phyloP scores from a whole-genome alignment of 2,888 invertebrate species.

The Serripes groenlandicus region DNA sequence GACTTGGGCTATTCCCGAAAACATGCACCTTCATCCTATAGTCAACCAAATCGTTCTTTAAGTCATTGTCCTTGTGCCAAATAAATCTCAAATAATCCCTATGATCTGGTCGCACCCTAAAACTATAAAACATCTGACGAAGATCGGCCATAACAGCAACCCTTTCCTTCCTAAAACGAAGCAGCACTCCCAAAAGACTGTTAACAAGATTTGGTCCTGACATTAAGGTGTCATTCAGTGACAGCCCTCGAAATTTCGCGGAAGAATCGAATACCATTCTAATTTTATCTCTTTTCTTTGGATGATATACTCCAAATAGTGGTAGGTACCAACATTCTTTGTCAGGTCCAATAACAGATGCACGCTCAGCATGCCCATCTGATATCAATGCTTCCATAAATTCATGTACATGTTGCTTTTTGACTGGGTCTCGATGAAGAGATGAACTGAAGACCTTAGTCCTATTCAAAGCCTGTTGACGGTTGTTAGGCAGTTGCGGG shows the following conservation, averaged over 20 bases:
- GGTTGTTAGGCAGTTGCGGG: slow-evolving; percentile 41
- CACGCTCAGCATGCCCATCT: slow-evolving; percentile 35
- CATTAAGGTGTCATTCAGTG: slow-evolving; percentile 5
- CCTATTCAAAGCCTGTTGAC: slow-evolving; percentile 14
- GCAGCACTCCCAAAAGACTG: slow-evolving; percentile 56
- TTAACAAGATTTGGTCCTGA: slow-evolving; percentile 44
- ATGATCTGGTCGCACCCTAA: slow-evolving; percentile 55
- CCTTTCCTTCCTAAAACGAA: slow-evolving; percentile 46
- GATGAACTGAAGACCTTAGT: slow-evolving; percentile 3
- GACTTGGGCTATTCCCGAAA: slow-evolving; percentile 59
- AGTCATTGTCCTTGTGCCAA: slow-evolving; percentile 64
- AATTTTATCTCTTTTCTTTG: slow-evolving; percentile 13
- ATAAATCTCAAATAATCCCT: slow-evolving; percentile 63
- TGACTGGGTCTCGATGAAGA: neutral
- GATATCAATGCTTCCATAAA: slow-evolving; percentile 35
- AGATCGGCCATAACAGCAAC: slow-evolving; percentile 60
- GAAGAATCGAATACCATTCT: slow-evolving; percentile 61
- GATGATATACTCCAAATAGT: slow-evolving; percentile 37
- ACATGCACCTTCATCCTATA: slow-evolving; percentile 67
- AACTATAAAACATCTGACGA: slow-evolving; percentile 65
- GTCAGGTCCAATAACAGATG: slow-evolving; percentile 30
- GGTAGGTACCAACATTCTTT: slow-evolving; percentile 60
- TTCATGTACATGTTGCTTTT: neutral
- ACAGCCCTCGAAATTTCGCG: slow-evolving; percentile 43
- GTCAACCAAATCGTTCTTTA: slow-evolving; percentile 44